Conservation (phyloP, 2,888 invertebrate species). For the Drepana falcataria region DNA sequence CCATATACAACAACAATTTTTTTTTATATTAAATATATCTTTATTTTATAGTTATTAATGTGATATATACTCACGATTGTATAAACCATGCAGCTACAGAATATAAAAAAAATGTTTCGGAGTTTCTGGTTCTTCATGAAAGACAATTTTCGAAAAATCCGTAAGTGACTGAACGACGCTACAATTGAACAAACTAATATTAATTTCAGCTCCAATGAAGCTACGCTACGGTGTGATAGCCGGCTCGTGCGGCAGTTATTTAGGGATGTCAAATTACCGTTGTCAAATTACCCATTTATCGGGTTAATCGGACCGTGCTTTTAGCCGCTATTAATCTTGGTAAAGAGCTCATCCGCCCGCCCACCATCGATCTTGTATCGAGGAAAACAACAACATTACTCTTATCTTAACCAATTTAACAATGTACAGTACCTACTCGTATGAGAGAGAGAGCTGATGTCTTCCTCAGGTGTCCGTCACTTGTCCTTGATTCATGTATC, state of each 20-base stretch:
- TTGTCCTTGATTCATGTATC: neutral
- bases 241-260: slow-evolving; percentile 20
- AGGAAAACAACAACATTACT: slow-evolving; percentile 8
- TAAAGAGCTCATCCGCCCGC: slow-evolving; percentile 26
- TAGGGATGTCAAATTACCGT: slow-evolving; percentile 45
- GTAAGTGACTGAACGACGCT: too few relatives aligned
- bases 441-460: slow-evolving; percentile 1
- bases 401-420: slow-evolving; percentile 4
- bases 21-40: too few relatives aligned
- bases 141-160: too few relatives aligned
- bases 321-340: slow-evolving; percentile 40
- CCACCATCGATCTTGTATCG: slow-evolving; percentile 32
- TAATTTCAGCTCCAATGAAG: neutral
- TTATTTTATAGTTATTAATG: too few relatives aligned
- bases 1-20: too few relatives aligned
- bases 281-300: slow-evolving; percentile 47
- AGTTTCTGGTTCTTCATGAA: too few relatives aligned
- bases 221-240: slow-evolving; percentile 23
- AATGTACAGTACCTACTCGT: slow-evolving; percentile 1
- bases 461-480: neutral
- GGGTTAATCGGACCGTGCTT: slow-evolving; percentile 35
- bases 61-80: too few relatives aligned
- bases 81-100: too few relatives aligned
- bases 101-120: too few relatives aligned
- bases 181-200: too few relatives aligned